Conservation (phyloP, 2,888 invertebrate genomes). For the Rhorus exstirpatorius region DNA sequence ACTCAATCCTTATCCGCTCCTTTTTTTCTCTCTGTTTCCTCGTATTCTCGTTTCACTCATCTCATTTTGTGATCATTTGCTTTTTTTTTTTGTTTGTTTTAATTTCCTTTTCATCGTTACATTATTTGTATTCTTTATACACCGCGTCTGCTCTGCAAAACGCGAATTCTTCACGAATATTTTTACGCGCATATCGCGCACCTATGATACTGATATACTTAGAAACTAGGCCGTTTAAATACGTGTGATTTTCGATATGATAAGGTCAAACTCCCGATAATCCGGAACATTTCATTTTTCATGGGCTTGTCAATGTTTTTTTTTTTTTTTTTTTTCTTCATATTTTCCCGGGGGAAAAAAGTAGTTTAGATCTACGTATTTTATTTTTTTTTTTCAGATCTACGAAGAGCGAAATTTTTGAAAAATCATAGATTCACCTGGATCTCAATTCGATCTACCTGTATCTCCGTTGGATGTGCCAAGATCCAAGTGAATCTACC, state of each 20-base stretch:
- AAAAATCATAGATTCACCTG: no score
- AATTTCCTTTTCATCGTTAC: conserved; percentile 46
- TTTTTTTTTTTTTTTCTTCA: background rate
- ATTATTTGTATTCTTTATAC: conserved; percentile 43
- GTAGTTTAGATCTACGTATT: no score
- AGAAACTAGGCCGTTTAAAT: conserved; percentile 69
- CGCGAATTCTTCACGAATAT: conserved; percentile 55
- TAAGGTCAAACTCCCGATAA: conserved; percentile 63
- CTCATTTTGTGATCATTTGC: background rate
- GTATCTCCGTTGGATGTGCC: no score
- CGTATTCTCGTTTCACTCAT: conserved; percentile 2
- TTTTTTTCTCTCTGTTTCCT: background rate
- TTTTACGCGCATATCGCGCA: conserved; percentile 49
- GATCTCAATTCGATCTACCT: no score
- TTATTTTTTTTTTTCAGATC: no score
- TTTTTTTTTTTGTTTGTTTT: conserved; percentile 24
- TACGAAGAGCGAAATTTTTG: no score
- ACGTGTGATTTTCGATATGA: conserved; percentile 72
- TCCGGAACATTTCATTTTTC: conserved; percentile 26
- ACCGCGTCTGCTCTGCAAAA: conserved; percentile 38
- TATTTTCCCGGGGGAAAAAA: background rate
- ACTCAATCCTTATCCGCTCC: conserved; percentile 47
- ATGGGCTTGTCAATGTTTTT: conserved; percentile 14
- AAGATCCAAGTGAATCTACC: no score
- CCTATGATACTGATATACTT: conserved; percentile 73